Conservation (phyloP, 2,797 vertebrate genomes). For the Trachurus trachurus region DNA sequence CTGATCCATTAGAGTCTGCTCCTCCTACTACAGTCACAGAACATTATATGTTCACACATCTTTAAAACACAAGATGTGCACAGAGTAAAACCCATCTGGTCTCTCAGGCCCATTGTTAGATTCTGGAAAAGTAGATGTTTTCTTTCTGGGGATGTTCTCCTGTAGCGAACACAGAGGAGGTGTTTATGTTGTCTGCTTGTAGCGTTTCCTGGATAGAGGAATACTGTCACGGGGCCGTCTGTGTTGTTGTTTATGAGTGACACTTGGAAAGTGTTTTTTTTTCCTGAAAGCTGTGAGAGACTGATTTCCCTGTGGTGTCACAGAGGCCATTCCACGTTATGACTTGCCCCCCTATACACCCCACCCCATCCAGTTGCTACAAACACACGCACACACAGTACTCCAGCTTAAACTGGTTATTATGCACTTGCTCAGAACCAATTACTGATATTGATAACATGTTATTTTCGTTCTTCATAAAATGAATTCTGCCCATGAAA, state of each 20-base stretch:
- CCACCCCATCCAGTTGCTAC: not conserved
- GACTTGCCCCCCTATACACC: conserved; percentile 25
- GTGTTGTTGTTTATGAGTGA: conserved; percentile 45
- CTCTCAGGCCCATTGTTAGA: conserved; percentile 1
- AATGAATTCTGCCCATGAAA: conserved; percentile 22
- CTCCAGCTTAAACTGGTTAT: conserved; percentile 33
- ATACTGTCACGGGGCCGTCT: conserved; percentile 15
- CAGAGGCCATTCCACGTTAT: conserved; percentile 47
- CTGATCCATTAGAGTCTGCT: conserved; percentile 35
- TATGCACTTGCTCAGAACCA: conserved; percentile 26
- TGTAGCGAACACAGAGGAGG: conserved; percentile 19
- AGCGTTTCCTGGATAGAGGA: conserved; percentile 17
- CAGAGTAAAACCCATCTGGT: not conserved
- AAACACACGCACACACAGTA: conserved; percentile 3
- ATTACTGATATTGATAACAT: conserved; percentile 33
- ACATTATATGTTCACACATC: conserved; percentile 8
- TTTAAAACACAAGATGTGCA: conserved; percentile 14
- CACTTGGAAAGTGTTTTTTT: conserved; percentile 36
- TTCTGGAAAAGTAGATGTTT: not conserved
- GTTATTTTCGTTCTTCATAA: conserved; percentile 11
- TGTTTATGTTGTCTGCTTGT: conserved; percentile 21
- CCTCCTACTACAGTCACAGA: not conserved
- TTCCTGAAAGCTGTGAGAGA: conserved; percentile 41
- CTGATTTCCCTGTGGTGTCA: conserved; percentile 73
- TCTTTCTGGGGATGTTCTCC: not conserved